Evolutionary conservation across 2,797 vertebrate species (phyloP).

Genomic region (Paguma larvata): DNA sequence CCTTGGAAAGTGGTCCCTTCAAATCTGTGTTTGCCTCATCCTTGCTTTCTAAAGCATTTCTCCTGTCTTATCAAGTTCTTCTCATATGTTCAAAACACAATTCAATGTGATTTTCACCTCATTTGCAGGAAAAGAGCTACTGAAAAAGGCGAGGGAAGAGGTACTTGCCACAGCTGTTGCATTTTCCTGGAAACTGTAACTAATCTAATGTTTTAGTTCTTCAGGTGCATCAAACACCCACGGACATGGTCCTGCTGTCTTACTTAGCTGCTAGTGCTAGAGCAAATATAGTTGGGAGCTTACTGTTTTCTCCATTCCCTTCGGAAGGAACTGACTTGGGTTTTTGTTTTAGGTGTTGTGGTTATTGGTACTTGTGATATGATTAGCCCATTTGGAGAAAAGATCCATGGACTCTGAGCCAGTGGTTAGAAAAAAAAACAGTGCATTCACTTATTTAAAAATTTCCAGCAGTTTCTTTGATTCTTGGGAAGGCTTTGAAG

Average conservation of each 20-base stretch:
- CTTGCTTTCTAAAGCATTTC: background rate
- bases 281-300: background rate
- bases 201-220: background rate
- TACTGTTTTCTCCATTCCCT: background rate
- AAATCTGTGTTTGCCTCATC: background rate
- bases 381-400: background rate
- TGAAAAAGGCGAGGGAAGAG: background rate
- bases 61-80: background rate
- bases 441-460: background rate
- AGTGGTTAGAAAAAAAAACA: background rate
- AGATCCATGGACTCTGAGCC: background rate
- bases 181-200: background rate
- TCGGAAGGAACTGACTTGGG: background rate
- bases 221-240: background rate
- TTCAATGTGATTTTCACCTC: background rate
- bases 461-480: conserved; percentile 28
- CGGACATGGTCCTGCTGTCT: background rate
- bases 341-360: background rate
- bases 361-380: background rate
- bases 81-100: background rate
- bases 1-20: background rate
- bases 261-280: background rate
- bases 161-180: background rate
- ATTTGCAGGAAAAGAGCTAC: background rate
- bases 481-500: conserved; percentile 20